These are phyloP conservation scores for Mimas tiliae DNA, from an alignment of 2,888 invertebrate species.

Conservation along the genomic window DNA sequence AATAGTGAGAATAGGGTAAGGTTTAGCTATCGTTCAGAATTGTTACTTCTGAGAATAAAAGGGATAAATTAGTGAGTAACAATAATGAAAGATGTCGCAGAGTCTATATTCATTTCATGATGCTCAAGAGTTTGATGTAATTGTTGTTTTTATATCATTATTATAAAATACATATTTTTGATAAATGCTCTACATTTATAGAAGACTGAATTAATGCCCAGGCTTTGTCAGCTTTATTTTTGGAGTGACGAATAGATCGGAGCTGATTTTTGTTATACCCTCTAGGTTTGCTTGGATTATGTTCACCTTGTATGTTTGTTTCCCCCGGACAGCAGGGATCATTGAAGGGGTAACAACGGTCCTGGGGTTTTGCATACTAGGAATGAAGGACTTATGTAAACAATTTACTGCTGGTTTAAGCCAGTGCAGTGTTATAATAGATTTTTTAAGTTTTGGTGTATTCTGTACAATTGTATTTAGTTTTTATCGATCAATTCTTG, in stretches of 20 bases:
- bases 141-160: background rate
- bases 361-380: background rate
- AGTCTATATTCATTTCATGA: background rate
- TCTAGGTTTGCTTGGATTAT: background rate
- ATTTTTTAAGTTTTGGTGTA: background rate
- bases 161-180: background rate
- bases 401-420: background rate
- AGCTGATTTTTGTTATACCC: background rate
- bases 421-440: background rate
- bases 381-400: background rate
- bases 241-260: background rate
- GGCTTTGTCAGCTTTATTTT: background rate
- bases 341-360: background rate
- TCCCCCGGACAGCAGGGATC: conserved; percentile 5
- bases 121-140: conserved; percentile 7
- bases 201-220: background rate
- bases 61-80: background rate
- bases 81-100: background rate
- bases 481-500: background rate
- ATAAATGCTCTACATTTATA: conserved; percentile 7
- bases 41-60: background rate
- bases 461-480: background rate
- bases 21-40: background rate
- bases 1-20: background rate
- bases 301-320: background rate